phyloP scores from a whole-genome alignment of 2,113 vertebrate genomes.

The Cavia aperea region DNA sequence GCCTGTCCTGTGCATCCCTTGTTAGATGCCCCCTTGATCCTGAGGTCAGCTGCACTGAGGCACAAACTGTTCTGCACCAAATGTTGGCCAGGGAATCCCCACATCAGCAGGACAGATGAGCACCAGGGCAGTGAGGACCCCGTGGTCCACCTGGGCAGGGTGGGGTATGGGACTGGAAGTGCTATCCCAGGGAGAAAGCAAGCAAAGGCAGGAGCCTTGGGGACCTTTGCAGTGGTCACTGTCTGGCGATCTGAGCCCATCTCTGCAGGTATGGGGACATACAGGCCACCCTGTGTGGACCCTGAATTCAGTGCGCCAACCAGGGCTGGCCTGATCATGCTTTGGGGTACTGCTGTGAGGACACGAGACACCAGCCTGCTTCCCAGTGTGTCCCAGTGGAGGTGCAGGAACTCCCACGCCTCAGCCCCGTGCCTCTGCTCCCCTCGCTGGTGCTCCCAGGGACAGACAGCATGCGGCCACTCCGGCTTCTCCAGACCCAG shows the following conservation, averaged over 20 bases:
- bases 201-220: not conserved
- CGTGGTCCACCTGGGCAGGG: not conserved
- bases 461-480: too few relatives aligned
- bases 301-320: not conserved
- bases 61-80: rapidly evolving
- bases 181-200: not conserved
- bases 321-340: not conserved
- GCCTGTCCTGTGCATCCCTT: not conserved
- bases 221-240: not conserved
- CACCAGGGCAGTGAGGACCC: not conserved
- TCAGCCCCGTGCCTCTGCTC: too few relatives aligned
- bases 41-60: not conserved
- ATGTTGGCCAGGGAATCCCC: not conserved
- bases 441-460: too few relatives aligned
- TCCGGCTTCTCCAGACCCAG: not conserved
- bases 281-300: not conserved
- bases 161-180: not conserved
- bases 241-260: not conserved
- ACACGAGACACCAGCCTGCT: not conserved
- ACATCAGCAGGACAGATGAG: too few relatives aligned
- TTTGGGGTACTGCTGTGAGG: not conserved
- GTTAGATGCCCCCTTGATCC: not conserved
- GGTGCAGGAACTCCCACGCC: not conserved
- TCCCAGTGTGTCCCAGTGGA: not conserved
- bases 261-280: not conserved